Conservation (phyloP, 1,140 invertebrate genomes). For the Chelonus insularis region DNA sequence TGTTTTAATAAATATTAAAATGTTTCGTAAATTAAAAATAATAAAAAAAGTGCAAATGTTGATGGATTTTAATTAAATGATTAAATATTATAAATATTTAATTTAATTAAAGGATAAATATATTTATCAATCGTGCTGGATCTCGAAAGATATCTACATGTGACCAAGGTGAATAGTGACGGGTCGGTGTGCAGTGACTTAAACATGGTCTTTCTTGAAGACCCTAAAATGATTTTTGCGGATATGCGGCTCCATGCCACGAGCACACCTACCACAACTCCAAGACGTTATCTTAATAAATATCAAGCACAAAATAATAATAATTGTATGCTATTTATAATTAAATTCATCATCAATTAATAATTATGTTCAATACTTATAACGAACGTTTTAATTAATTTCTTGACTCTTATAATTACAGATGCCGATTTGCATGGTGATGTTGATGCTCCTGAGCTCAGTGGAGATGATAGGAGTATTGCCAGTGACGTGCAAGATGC, state of each 20-base stretch:
- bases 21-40: too few relatives aligned
- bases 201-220: constrained; percentile 59
- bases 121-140: constrained; percentile 37
- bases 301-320: constrained; percentile 57
- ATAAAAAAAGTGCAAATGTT: too few relatives aligned
- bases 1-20: too few relatives aligned
- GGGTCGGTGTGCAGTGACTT: constrained; percentile 30
- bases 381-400: neutral
- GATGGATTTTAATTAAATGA: too few relatives aligned
- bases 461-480: constrained; percentile 61
- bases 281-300: constrained; percentile 45
- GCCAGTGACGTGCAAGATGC: constrained; percentile 58
- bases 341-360: neutral
- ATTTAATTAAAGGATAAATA: neutral
- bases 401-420: constrained; percentile 39
- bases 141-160: constrained; percentile 38
- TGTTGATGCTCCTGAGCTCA: constrained; percentile 55
- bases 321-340: constrained; percentile 51
- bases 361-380: neutral
- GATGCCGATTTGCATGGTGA: constrained; percentile 63
- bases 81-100: too few relatives aligned
- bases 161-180: constrained; percentile 36
- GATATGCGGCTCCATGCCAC: constrained; percentile 57
- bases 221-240: constrained; percentile 57
- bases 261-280: constrained; percentile 54